phyloP scores from a whole-genome alignment of 2,888 invertebrate species.

The Lucinisca nassula region DNA sequence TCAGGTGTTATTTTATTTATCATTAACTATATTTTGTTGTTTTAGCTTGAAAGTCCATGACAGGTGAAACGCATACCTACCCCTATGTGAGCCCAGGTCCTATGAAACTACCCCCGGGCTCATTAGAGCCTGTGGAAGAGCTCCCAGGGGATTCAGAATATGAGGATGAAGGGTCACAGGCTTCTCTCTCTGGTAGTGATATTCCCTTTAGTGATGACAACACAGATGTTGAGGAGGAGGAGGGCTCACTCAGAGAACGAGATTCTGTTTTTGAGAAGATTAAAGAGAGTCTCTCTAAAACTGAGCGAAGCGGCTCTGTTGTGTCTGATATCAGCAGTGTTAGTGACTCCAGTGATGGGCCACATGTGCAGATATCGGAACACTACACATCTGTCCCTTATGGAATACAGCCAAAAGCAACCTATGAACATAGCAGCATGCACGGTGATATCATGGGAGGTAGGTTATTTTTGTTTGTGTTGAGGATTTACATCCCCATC shows the following conservation, averaged over 20 bases:
- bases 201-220: slow-evolving; percentile 52
- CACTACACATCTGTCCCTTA: slow-evolving; percentile 80
- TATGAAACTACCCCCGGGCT: slow-evolving; percentile 62
- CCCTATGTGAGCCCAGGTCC: slow-evolving; percentile 59
- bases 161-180: slow-evolving; percentile 36
- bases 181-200: slow-evolving; percentile 37
- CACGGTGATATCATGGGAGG: slow-evolving; percentile 86
- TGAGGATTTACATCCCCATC: neutral
- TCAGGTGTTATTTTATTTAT: too few relatives aligned
- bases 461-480: too few relatives aligned
- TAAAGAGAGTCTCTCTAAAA: slow-evolving; percentile 70
- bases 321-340: slow-evolving; percentile 56
- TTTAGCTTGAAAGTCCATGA: neutral
- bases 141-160: slow-evolving; percentile 58
- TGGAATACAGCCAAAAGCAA: slow-evolving; percentile 82
- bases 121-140: slow-evolving; percentile 63
- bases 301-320: slow-evolving; percentile 66
- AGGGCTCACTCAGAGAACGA: slow-evolving; percentile 47
- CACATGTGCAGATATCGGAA: slow-evolving; percentile 76
- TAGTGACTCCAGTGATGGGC: slow-evolving; percentile 62
- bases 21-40: too few relatives aligned
- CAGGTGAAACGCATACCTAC: neutral
- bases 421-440: slow-evolving; percentile 84
- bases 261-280: slow-evolving; percentile 77
- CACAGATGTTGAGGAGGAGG: slow-evolving; percentile 57